Evolutionary conservation across 1,140 invertebrate genomes (phyloP).

Genomic region (Eurosta solidaginis): DNA sequence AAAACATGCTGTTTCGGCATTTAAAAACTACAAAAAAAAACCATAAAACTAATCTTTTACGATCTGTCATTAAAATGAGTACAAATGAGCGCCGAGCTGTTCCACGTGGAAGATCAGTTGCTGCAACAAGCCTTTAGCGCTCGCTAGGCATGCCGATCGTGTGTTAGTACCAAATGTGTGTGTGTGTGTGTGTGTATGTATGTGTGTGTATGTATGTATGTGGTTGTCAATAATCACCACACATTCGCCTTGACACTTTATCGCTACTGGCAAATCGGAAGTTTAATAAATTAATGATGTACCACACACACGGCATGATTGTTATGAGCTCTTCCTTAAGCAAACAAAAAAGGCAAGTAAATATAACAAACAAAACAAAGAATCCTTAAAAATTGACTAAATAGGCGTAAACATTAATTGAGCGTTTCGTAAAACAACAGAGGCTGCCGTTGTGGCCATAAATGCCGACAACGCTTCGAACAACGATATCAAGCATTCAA

Average conservation of each 20-base stretch:
- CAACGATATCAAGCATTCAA: no score
- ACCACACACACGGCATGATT: slow-evolving; percentile 10
- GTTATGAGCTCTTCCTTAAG: neutral
- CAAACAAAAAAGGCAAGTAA: neutral
- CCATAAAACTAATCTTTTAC: no score
- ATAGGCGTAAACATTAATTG: slow-evolving; percentile 22
- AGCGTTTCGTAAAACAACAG: slow-evolving; percentile 18
- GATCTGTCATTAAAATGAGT: no score
- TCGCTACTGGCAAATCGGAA: slow-evolving; percentile 22
- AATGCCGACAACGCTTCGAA: no score
- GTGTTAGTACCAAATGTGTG: neutral
- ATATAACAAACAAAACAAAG: neutral
- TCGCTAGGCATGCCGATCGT: neutral
- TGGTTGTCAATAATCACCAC: neutral
- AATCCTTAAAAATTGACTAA: slow-evolving; percentile 3
- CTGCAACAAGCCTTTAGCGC: neutral
- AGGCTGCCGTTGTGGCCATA: neutral
- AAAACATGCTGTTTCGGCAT: no score
- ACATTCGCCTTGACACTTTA: slow-evolving; percentile 17
- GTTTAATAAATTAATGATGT: slow-evolving; percentile 11
- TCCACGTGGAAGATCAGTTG: no score
- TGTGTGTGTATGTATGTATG: no score
- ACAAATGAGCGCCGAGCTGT: no score
- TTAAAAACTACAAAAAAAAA: no score
- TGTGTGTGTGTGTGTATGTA: no score